Conservation (phyloP, 2,888 invertebrate species). For the Busseola fusca region DNA sequence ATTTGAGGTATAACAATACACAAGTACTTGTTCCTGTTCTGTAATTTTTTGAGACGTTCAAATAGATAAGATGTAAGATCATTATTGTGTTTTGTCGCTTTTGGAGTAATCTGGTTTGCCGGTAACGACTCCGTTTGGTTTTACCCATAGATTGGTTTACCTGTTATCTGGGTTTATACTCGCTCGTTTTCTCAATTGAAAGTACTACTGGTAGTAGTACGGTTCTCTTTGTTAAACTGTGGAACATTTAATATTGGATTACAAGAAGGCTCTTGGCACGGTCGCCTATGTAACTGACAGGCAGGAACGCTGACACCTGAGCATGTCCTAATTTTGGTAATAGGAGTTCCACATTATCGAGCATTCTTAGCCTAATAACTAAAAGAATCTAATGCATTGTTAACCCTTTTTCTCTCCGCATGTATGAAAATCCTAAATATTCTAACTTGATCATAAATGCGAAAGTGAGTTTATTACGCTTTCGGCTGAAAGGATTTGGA, state of each 20-base stretch:
- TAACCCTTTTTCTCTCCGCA: not conserved
- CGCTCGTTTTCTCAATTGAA: not conserved
- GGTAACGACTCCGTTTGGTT: not conserved
- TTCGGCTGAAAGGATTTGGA: no score
- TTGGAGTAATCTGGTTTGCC: slow-evolving; percentile 4
- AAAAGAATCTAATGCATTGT: not conserved
- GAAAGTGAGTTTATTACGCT: not conserved
- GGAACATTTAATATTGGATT: not conserved
- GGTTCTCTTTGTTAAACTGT: not conserved
- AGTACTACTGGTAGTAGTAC: not conserved
- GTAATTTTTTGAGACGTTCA: slow-evolving; percentile 25
- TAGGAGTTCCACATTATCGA: not conserved
- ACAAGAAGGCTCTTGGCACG: not conserved
- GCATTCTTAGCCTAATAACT: not conserved
- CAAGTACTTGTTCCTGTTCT: slow-evolving; percentile 38
- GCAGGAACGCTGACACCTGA: not conserved
- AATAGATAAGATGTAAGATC: slow-evolving; percentile 1
- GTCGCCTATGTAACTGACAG: not conserved
- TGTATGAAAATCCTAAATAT: not conserved
- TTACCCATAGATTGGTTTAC: not conserved
- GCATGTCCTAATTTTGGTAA: not conserved
- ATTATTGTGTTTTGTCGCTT: slow-evolving; percentile 18
- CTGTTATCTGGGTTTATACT: not conserved
- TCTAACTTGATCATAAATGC: not conserved
- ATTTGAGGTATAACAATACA: slow-evolving; percentile 42